A percentile compares a stretch with the other conserved stretches of the same genome.
These are phyloP conservation scores for Pitta sordida DNA, from an alignment of 2,113 vertebrate species.

Conservation along the genomic window DNA sequence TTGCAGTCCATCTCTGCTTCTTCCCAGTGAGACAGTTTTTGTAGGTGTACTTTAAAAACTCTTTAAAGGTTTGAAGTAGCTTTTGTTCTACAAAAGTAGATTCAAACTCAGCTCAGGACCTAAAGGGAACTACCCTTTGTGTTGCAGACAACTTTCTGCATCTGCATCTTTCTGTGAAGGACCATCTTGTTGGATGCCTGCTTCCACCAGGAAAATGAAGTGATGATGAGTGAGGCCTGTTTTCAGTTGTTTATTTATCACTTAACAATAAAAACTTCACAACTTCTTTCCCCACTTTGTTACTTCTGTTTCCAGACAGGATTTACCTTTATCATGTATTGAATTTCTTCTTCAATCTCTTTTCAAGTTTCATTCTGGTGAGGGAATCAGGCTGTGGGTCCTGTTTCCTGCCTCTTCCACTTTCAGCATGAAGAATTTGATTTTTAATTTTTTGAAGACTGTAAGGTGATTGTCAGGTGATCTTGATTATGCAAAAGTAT, in stretches of 20 bases:
- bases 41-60: neutral
- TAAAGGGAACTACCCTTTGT: neutral
- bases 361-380: neutral
- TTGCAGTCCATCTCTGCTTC: neutral
- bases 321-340: neutral
- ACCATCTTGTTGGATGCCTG: neutral
- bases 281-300: fast-evolving
- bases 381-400: neutral
- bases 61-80: neutral
- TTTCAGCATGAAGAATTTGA: neutral
- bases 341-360: neutral
- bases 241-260: neutral
- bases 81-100: neutral
- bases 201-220: neutral
- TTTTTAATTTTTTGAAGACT: neutral
- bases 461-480: neutral
- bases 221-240: neutral
- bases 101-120: neutral
- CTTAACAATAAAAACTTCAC: neutral
- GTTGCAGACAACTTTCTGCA: neutral
- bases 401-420: neutral
- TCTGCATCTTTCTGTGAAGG: neutral
- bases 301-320: neutral
- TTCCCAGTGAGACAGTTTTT: neutral
- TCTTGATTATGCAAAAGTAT: neutral